phyloP scores from a whole-genome alignment of 2,888 invertebrate genomes.

The Chymomyza fuscimana region DNA sequence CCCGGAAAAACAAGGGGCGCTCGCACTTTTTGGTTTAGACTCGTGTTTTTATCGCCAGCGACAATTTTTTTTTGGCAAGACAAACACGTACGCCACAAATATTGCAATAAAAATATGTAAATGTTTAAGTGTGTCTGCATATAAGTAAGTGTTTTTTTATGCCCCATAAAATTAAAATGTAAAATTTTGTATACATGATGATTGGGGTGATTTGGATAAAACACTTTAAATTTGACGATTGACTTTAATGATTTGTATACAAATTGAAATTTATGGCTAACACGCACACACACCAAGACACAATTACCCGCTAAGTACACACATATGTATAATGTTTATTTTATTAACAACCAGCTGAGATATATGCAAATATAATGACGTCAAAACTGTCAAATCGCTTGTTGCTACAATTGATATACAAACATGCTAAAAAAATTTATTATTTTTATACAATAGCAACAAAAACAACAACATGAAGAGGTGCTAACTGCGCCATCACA shows the following conservation, averaged over 20 bases:
- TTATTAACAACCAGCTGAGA: neutral
- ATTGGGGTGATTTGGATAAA: neutral
- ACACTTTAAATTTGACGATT: constrained; percentile 7
- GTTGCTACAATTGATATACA: constrained; percentile 14
- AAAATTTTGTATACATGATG: neutral
- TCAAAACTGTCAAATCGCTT: constrained; percentile 49
- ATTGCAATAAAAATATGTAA: constrained; percentile 62
- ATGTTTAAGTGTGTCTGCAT: constrained; percentile 32
- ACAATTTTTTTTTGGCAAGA: constrained; percentile 36
- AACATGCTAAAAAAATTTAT: constrained; percentile 29
- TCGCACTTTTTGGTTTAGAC: neutral
- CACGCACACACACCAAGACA: neutral
- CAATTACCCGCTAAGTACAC: neutral
- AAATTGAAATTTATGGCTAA: constrained; percentile 53
- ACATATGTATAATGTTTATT: constrained; percentile 2
- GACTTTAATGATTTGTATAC: constrained; percentile 55
- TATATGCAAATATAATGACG: constrained; percentile 59
- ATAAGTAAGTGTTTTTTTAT: constrained; percentile 45
- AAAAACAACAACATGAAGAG: too few relatives aligned
- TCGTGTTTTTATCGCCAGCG: constrained; percentile 17
- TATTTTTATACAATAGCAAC: neutral
- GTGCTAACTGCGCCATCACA: too few relatives aligned
- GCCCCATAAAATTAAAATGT: constrained; percentile 45
- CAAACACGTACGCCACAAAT: constrained; percentile 60
- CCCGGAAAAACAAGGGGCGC: constrained; percentile 1